phyloP scores from a whole-genome alignment of 2,113 vertebrate genomes.

The Grallaria varia region DNA sequence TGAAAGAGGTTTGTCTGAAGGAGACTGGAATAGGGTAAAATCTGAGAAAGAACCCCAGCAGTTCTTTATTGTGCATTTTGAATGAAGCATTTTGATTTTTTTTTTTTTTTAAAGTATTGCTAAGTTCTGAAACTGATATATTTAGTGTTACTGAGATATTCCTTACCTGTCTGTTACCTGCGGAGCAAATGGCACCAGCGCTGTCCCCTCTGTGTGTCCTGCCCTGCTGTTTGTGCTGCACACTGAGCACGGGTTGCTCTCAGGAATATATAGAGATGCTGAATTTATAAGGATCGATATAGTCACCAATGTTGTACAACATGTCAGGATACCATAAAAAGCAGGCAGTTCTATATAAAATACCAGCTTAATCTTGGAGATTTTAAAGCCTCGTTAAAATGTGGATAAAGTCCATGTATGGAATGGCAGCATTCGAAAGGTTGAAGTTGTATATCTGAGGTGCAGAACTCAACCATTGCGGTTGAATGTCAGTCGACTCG shows the following conservation, averaged over 20 bases:
- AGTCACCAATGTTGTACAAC: constrained; percentile 81
- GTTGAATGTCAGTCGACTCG: constrained; percentile 59
- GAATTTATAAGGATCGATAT: constrained; percentile 80
- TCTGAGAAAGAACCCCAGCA: neutral
- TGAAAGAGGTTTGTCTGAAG: constrained; percentile 57
- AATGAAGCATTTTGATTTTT: neutral
- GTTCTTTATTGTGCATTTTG: neutral
- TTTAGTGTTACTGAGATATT: neutral
- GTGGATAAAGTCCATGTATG: constrained; percentile 78
- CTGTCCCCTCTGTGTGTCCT: neutral
- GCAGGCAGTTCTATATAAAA: constrained; percentile 79
- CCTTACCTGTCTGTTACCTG: neutral
- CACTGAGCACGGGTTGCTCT: constrained; percentile 35
- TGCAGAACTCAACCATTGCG: constrained; percentile 35
- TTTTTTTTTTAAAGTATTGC: neutral
- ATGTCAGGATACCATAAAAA: constrained; percentile 79
- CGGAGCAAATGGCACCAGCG: neutral
- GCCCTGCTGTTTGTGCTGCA: neutral
- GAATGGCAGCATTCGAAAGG: constrained; percentile 77
- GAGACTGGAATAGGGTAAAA: constrained; percentile 32
- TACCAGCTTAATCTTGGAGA: constrained; percentile 75
- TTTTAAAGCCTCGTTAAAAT: constrained; percentile 83
- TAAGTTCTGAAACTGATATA: neutral
- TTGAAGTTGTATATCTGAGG: constrained; percentile 77
- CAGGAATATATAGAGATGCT: constrained; percentile 72